Evolutionary conservation across 2,113 vertebrate species (phyloP), one percentile per base, ranked within the genome.

Genomic region (Manacus vitellinus): DNA sequence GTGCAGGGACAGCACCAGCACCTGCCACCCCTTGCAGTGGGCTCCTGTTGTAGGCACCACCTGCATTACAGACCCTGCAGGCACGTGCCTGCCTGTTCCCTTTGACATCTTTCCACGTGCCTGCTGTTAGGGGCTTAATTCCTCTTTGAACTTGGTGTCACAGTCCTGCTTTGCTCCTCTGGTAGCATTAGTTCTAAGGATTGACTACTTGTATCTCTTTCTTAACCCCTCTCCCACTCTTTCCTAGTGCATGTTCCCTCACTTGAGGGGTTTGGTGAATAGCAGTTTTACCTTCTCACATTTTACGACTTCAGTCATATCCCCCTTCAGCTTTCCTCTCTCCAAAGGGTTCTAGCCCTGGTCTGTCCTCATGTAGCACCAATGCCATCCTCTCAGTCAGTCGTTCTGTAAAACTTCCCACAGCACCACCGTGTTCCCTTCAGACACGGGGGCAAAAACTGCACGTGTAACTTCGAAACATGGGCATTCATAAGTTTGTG

Each of bases 391-490:
- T 70, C 33, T 62, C 19, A 12, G 10, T 44, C 33, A 23, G 25
- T 41, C 74, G 12, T n/a, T 88, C 25, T 44, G 24, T 54, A 33
- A 81, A 43, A 28, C 27, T 52, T 51, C 4, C 17, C 16, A 7
- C 10, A 55, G 35, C 66, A 92, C 14, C 25, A 2, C n/a, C 25
- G 0, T 49, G 30, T 76, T 21, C 49, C 22, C 30, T 59, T 68
- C 30, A 39, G 33, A 25, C 24, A 10, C 0, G 0, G 47, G 33
- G 33, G 31, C 31, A 54, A 77, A 91, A 71, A 1, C 19, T 79
- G 22, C 27, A 25, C 0, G 0, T 4, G 1, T 31, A 43, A 8
- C 15, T 70, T 9, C 8, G 9, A 56, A 39, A 24, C 21, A 23
- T 4, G 10, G 44, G 9, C 27, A 18, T 12, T 12, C 14, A 4